Base-by-base conservation (phyloP, 2,888 invertebrate species). In the Eudasyphora cyanicolor region DNA sequence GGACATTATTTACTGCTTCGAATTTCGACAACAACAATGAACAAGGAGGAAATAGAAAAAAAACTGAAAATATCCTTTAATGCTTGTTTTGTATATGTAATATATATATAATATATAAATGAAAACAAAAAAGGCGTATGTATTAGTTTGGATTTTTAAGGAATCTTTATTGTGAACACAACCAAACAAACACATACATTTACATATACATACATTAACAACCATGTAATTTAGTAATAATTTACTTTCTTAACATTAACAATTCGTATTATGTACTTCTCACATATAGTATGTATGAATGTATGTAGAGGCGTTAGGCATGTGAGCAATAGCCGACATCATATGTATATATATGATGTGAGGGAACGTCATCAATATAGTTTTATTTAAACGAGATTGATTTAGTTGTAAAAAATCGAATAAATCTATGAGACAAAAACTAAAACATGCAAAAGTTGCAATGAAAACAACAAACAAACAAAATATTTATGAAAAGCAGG, bases 371-470 rank as follows among this genome's bases (percentile, higher is more conserved):
- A 62, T 62, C 17, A 32, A 38, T 73, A 57, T 71, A 45, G 29
- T 62, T 75, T 75, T 75, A 75, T 29, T 29, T 62, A 75, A 49
- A 62, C 42, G 19, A 71, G 6, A 45, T 71, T 35, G 12, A 62
- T 64, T 51, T 64, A 75, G 32, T 75, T 75, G 49, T 60, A 60
- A 42, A 57, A 38, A 74, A 17, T 27, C 42, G 51, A 73, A 21
- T 54, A 54, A 54, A 10, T 54, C 8, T 17, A 64, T 64, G 57
- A 42, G 29, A 29, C 27, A 73, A 29, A 6, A n/a, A 45, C 7
- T n/a, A 7, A 12, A 54, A 24, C 38, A 73, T 71, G 19, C 6
- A 8, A 38, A 70, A 35, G 21, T 70, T 10, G 17, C 62, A 62
- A 67, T 29, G 21, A 21, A 71, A 42, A 62, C 10, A 69, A 7